A percentile compares a stretch with the other conserved stretches of the same genome.
Evolutionary conservation across 2,888 invertebrate genomes (phyloP).

Genomic region (Conchocele bisecta): DNA sequence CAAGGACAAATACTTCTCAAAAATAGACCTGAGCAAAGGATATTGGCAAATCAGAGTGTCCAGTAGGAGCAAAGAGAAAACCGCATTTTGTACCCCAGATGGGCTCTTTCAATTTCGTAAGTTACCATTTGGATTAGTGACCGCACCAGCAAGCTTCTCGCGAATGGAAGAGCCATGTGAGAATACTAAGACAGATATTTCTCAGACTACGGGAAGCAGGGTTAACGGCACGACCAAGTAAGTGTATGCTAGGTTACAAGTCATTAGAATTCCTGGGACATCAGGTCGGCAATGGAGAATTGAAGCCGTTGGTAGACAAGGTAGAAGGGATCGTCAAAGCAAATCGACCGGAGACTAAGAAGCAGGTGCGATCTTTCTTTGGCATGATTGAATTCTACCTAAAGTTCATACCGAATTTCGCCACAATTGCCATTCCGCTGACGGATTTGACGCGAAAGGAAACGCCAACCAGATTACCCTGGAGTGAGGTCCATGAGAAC

Average conservation of each 20-base stretch:
- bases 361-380: neutral
- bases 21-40: conserved; percentile 38
- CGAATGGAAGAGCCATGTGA: neutral
- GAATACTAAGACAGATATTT: neutral
- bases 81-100: conserved; percentile 24
- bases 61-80: conserved; percentile 1
- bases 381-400: neutral
- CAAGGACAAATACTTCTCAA: conserved; percentile 28
- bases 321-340: neutral
- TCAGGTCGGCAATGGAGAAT: neutral
- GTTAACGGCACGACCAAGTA: neutral
- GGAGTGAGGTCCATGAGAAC: neutral
- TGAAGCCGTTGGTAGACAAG: neutral
- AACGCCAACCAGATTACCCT: neutral
- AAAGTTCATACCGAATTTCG: neutral
- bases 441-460: neutral
- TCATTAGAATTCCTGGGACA: neutral
- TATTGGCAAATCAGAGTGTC: conserved; percentile 42
- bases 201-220: neutral
- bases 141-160: conserved; percentile 3
- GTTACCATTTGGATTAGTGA: conserved; percentile 33
- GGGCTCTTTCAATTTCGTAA: conserved; percentile 2
- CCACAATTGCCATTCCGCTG: neutral
- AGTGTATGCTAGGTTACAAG: conserved; percentile 5
- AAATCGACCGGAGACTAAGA: neutral